phyloP scores from a whole-genome alignment of 2,797 vertebrate species.

The Rhyacichthys aspro region DNA sequence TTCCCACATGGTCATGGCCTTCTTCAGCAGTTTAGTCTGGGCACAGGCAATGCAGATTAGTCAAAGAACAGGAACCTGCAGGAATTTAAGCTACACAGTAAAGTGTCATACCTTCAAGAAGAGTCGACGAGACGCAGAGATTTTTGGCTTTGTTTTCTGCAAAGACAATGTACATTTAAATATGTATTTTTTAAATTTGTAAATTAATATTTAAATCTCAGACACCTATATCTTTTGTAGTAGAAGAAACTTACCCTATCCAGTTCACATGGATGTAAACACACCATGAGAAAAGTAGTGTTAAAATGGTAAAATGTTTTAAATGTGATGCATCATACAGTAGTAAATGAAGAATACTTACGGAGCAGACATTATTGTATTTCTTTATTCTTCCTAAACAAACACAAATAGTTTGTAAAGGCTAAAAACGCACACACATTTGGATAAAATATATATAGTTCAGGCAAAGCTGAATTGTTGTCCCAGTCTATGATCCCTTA shows the following conservation, averaged over 20 bases:
- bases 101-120: slow-evolving; percentile 74
- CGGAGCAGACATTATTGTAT: slow-evolving; percentile 72
- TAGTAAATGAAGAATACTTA: slow-evolving; percentile 45
- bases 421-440: slow-evolving; percentile 30
- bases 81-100: background rate
- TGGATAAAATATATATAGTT: too few relatives aligned
- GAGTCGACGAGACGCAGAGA: slow-evolving; percentile 80
- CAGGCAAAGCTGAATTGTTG: too few relatives aligned
- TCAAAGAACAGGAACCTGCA: background rate
- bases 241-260: slow-evolving; percentile 56
- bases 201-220: too few relatives aligned
- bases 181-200: background rate
- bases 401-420: slow-evolving; percentile 24
- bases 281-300: slow-evolving; percentile 21
- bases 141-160: slow-evolving; percentile 81
- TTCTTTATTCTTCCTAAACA: slow-evolving; percentile 25
- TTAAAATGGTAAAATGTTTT: slow-evolving; percentile 10
- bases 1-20: slow-evolving; percentile 74
- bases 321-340: background rate
- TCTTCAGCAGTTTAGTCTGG: slow-evolving; percentile 81
- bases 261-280: slow-evolving; percentile 10
- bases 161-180: slow-evolving; percentile 21
- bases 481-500: too few relatives aligned
- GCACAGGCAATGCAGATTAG: slow-evolving; percentile 10
- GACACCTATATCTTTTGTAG: background rate